A percentile compares a stretch with the other conserved stretches of the same genome.
Conservation (phyloP, 2,888 invertebrate species). For the Paralinhomoeus sp. region DNA sequence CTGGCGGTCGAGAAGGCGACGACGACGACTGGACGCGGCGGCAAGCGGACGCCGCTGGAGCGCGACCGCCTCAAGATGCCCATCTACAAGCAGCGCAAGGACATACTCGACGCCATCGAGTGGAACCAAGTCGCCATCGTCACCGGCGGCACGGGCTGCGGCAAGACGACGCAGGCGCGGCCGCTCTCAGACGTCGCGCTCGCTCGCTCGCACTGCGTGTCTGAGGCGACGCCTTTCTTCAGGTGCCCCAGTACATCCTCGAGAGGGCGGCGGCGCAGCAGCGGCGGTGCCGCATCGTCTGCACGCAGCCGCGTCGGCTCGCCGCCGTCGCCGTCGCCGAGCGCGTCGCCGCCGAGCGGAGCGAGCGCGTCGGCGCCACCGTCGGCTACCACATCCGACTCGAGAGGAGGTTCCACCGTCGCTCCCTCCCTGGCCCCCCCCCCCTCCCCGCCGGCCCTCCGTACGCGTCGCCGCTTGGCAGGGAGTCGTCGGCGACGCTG, state of each 20-base stretch:
- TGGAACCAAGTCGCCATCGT: constrained; percentile 34
- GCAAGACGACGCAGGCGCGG: constrained; percentile 64
- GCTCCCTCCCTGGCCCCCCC: too few relatives aligned
- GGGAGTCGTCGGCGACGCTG: constrained; percentile 51
- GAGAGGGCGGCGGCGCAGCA: constrained; percentile 42
- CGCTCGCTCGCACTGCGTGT: neutral
- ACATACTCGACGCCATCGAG: neutral
- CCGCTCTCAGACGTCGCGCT: neutral
- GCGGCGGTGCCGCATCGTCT: constrained; percentile 55
- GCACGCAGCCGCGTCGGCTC: constrained; percentile 68
- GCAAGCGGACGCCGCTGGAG: neutral
- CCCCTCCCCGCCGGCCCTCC: too few relatives aligned
- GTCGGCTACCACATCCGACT: constrained; percentile 75
- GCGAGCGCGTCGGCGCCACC: constrained; percentile 51
- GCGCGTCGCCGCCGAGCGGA: constrained; percentile 58
- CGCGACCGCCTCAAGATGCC: neutral
- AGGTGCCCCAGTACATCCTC: constrained; percentile 73
- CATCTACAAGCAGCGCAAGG: neutral
- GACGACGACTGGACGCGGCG: neutral
- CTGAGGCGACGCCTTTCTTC: constrained; percentile 17
- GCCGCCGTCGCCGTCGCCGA: constrained; percentile 69
- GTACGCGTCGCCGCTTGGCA: too few relatives aligned
- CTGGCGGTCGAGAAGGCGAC: too few relatives aligned
- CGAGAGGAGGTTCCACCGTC: constrained; percentile 59
- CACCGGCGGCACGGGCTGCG: constrained; percentile 57